These are phyloP conservation scores for Nemotelus nigrinus DNA, from an alignment of 2,888 invertebrate genomes.

Conservation along the genomic window DNA sequence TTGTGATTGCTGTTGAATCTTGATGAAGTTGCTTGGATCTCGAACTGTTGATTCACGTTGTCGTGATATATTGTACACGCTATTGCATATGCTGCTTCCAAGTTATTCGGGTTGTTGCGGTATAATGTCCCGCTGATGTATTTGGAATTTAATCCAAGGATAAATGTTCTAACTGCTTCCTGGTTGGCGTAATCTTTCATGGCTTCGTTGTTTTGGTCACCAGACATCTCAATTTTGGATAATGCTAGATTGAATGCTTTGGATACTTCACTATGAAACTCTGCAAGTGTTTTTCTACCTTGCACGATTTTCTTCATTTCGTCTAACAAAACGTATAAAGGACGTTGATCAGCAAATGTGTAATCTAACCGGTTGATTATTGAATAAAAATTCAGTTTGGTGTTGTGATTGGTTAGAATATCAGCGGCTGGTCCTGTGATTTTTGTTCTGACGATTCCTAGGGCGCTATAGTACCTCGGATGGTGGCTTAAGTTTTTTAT, in stretches of 20 bases:
- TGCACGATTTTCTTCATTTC: constrained; percentile 49
- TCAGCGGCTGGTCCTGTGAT: neutral
- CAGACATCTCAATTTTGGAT: neutral
- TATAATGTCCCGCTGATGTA: neutral
- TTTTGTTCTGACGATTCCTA: neutral
- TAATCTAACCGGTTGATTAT: neutral
- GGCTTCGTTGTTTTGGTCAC: neutral
- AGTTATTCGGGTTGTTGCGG: neutral
- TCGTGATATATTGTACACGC: neutral
- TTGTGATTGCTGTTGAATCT: too few relatives aligned
- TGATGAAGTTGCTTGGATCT: too few relatives aligned
- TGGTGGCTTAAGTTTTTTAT: neutral
- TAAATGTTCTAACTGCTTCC: neutral
- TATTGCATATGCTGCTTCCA: neutral
- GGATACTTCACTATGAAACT: neutral
- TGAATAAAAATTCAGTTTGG: constrained; percentile 1
- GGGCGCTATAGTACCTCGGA: neutral
- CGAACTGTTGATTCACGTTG: neutral
- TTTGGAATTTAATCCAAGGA: neutral
- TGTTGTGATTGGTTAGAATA: constrained; percentile 2
- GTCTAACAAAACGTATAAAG: neutral
- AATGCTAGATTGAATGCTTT: neutral
- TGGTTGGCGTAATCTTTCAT: neutral
- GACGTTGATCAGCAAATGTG: neutral
- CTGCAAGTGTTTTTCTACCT: constrained; percentile 18